phyloP scores from a whole-genome alignment of 2,797 vertebrate genomes.

The Brotula barbata region DNA sequence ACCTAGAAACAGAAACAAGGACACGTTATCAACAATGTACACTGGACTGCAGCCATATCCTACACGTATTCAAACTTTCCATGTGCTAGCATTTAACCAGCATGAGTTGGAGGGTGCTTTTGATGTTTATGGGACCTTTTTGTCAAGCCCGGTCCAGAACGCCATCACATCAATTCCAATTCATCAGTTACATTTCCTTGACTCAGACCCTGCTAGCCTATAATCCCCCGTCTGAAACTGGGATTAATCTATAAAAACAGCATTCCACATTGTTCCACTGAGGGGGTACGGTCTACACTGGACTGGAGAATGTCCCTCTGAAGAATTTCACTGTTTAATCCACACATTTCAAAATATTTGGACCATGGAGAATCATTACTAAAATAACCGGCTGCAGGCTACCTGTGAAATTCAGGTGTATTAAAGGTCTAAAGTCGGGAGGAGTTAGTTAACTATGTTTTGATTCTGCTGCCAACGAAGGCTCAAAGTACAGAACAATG shows the following conservation, averaged over 20 bases:
- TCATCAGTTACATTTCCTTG: conserved; percentile 69
- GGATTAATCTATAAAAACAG: conserved; percentile 80
- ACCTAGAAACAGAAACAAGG: conserved; percentile 77
- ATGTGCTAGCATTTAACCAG: not conserved
- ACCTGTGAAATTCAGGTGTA: too few relatives aligned
- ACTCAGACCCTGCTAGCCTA: conserved; percentile 59
- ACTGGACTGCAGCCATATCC: not conserved
- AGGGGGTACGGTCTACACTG: conserved; percentile 35
- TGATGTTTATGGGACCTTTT: conserved; percentile 3
- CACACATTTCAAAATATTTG: too few relatives aligned
- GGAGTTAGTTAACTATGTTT: too few relatives aligned
- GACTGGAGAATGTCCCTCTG: conserved; percentile 2
- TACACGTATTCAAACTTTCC: not conserved
- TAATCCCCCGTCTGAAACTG: conserved; percentile 69
- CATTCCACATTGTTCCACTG: conserved; percentile 73
- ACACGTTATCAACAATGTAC: not conserved
- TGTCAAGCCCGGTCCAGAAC: conserved; percentile 41
- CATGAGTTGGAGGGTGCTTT: too few relatives aligned
- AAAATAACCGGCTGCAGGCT: too few relatives aligned
- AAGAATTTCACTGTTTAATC: not conserved
- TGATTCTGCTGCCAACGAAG: too few relatives aligned
- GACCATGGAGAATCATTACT: too few relatives aligned
- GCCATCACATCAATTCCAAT: conserved; percentile 67
- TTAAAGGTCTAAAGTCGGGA: too few relatives aligned
- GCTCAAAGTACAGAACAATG: too few relatives aligned